phyloP scores from a whole-genome alignment of 2,113 vertebrate species.

The Zapus hudsonius region DNA sequence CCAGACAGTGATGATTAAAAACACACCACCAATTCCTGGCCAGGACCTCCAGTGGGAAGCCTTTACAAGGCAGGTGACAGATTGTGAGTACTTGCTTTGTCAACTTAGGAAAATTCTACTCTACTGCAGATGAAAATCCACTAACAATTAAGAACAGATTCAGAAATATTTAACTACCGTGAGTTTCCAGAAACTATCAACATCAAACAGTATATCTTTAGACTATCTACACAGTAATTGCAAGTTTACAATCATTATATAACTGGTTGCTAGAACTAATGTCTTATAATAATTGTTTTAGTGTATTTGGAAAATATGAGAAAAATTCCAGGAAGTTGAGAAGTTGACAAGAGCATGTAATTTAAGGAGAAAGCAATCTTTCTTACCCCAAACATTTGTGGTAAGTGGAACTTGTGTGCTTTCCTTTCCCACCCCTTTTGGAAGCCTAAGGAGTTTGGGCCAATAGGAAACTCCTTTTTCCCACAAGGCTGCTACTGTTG shows the following conservation, averaged over 20 bases:
- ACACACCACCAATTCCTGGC: not conserved
- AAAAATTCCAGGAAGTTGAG: not conserved
- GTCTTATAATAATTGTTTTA: not conserved
- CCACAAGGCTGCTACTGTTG: not conserved
- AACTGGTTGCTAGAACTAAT: not conserved
- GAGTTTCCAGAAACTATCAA: not conserved
- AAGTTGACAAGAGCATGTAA: not conserved
- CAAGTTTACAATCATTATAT: not conserved
- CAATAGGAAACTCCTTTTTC: not conserved
- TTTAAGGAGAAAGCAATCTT: not conserved
- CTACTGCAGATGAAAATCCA: not conserved
- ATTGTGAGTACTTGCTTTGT: not conserved
- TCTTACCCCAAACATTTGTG: not conserved
- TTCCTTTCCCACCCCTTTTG: too few species aligned
- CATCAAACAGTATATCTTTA: not conserved
- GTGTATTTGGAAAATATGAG: not conserved
- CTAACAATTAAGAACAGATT: not conserved
- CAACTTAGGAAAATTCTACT: not conserved
- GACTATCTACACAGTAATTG: not conserved
- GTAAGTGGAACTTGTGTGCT: not conserved
- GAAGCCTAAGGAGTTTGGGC: not conserved
- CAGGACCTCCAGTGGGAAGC: fast-evolving
- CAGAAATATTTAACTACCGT: not conserved
- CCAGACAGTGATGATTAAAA: not conserved
- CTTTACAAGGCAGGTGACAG: fast-evolving